Base-by-base conservation (phyloP, 92 coral and sea anemone genomes). In the Porites evermanni region DNA sequence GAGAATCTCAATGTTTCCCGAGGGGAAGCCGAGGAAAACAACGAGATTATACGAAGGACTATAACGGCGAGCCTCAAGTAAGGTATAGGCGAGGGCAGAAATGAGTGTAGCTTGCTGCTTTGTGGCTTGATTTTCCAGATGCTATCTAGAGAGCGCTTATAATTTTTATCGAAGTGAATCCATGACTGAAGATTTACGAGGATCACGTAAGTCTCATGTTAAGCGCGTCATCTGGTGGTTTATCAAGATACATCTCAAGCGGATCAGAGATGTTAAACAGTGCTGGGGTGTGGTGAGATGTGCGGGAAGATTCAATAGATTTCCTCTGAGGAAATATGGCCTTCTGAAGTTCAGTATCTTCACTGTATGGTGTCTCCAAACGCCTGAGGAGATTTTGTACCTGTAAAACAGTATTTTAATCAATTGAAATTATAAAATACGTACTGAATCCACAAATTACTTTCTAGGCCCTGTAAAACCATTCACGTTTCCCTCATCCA, bases 161-260 rank as follows among this genome's bases (percentile, higher is more conserved):
- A 9, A 58, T 1, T 1, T 0, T 11, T 44, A 4, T 9, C 58
- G 66, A 17, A 9, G 74, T 18, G 20, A n/a, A 58, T 38, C 50
- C 32, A 44, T 16, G 50, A 16, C 19, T 19, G 44, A 80, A 74
- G 87, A 64, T 71, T 91, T 97, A 97, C 21, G 99, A 95, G 13
- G 99, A 97, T 95, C 99, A 97, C 73, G 99, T 88, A 69, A 97
- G 95, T 18, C 94, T 87, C 80, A 97, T 91, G 79, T 97, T 94
- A 59, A 87, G 85, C 74, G 91, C 89, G 93, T 95, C 94, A 29
- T 86, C 93, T 7, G 99, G 95, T 29, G 97, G 93, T 81, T 95
- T 95, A 58, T 89, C 89, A 56, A 80, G 91, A 80, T 79, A 91
- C 50, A 26, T 73, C 21, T 61, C 56, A 44, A 17, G 77, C 38